phyloP scores from a whole-genome alignment of 1,140 invertebrate genomes.

The Aradophagus sp. region DNA sequence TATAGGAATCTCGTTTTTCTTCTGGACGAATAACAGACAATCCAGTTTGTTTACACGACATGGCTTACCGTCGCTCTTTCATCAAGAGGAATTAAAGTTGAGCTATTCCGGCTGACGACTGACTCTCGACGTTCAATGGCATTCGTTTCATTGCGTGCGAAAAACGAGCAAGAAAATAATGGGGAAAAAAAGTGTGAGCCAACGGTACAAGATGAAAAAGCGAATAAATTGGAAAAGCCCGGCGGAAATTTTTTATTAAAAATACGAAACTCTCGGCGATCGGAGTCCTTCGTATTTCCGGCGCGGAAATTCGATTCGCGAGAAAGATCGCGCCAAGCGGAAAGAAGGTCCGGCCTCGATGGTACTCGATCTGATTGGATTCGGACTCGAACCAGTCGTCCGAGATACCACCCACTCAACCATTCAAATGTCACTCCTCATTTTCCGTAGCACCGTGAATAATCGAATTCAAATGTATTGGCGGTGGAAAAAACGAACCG shows the following conservation, averaged over 20 bases:
- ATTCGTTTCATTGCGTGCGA: too few species aligned
- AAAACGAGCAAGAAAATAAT: too few species aligned
- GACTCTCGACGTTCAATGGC: constrained; percentile 12
- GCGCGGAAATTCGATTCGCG: constrained; percentile 31
- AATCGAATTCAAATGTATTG: constrained; percentile 11
- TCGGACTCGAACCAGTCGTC: constrained; percentile 20
- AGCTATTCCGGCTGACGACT: constrained; percentile 8
- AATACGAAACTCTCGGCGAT: constrained; percentile 12
- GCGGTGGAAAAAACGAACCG: background rate
- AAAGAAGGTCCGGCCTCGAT: constrained; percentile 26
- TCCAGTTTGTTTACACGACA: constrained; percentile 1
- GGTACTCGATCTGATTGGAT: constrained; percentile 42
- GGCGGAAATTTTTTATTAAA: constrained; percentile 25
- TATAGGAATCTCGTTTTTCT: too few species aligned
- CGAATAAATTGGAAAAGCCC: background rate
- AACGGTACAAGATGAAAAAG: background rate
- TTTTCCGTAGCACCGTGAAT: background rate
- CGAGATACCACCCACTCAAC: constrained; percentile 4
- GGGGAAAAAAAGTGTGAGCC: too few species aligned
- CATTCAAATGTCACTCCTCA: background rate
- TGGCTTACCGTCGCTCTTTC: constrained; percentile 8
- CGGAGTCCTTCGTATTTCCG: constrained; percentile 16
- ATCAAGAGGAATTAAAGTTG: constrained; percentile 23
- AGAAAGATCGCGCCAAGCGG: constrained; percentile 29
- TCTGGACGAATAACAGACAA: too few species aligned